Percentiles rank a stretch among this genome's conserved stretches.
phyloP scores from a whole-genome alignment of 1,140 invertebrate species.

The Sinella curviseta region DNA sequence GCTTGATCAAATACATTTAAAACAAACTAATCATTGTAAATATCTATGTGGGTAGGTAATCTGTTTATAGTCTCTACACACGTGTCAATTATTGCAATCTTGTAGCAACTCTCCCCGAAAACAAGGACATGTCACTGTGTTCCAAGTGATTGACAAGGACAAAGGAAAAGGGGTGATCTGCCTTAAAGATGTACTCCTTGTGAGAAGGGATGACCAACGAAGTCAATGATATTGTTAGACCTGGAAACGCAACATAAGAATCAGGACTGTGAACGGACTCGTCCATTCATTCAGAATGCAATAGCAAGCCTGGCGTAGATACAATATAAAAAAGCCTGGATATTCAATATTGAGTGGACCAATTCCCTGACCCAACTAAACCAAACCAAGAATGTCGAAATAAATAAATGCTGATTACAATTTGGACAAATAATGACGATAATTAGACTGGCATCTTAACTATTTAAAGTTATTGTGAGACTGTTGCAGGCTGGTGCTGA shows the following conservation, averaged over 20 bases:
- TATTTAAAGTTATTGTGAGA: no score
- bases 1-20: background rate
- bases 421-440: background rate
- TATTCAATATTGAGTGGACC: no score
- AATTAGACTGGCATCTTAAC: no score
- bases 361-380: no score
- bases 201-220: background rate
- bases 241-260: background rate
- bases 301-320: background rate
- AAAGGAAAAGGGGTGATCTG: slow-evolving; percentile 74
- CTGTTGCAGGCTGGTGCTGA: no score
- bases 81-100: no score
- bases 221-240: background rate
- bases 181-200: slow-evolving; percentile 61
- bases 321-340: background rate
- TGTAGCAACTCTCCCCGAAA: background rate
- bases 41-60: no score
- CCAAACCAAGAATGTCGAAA: no score
- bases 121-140: background rate
- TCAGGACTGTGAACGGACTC: background rate
- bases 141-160: slow-evolving; percentile 65
- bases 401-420: background rate
- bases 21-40: background rate
- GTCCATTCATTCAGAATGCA: background rate
- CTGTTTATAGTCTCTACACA: no score